phyloP scores from a whole-genome alignment of 2,113 vertebrate species.

The Hemiscyllium ocellatum region DNA sequence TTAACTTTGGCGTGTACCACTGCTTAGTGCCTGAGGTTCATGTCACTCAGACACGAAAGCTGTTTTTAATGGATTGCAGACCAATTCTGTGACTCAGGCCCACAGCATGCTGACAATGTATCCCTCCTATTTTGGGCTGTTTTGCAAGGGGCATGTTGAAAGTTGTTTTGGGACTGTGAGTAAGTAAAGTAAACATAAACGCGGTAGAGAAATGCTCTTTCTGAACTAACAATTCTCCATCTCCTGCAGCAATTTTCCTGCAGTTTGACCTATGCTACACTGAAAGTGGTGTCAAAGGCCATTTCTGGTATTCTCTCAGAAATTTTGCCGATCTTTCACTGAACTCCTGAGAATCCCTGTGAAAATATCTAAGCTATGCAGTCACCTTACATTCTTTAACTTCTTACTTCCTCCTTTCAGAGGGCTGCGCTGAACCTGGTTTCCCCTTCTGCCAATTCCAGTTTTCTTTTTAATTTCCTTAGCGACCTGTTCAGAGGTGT shows the following conservation, averaged over 20 bases:
- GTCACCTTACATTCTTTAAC: background rate
- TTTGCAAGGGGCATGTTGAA: background rate
- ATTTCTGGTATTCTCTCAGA: background rate
- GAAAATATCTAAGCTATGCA: background rate
- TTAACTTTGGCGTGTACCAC: no score
- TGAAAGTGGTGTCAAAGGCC: background rate
- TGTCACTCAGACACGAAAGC: background rate
- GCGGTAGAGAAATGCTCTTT: background rate
- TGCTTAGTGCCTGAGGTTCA: no score
- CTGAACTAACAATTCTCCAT: background rate
- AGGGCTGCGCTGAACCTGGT: background rate
- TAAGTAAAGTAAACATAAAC: background rate
- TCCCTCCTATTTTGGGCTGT: background rate
- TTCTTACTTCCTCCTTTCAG: background rate
- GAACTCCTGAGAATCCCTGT: background rate
- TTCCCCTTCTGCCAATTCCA: background rate
- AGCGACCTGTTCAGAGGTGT: no score
- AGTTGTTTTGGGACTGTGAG: background rate
- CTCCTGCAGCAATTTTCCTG: background rate
- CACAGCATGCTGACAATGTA: background rate
- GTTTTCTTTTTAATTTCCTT: background rate
- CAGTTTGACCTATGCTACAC: background rate
- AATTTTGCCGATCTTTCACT: background rate
- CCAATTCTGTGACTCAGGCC: background rate
- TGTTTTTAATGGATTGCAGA: background rate